phyloP scores from a whole-genome alignment of 2,113 vertebrate species.

The Balaenoptera acutorostrata region DNA sequence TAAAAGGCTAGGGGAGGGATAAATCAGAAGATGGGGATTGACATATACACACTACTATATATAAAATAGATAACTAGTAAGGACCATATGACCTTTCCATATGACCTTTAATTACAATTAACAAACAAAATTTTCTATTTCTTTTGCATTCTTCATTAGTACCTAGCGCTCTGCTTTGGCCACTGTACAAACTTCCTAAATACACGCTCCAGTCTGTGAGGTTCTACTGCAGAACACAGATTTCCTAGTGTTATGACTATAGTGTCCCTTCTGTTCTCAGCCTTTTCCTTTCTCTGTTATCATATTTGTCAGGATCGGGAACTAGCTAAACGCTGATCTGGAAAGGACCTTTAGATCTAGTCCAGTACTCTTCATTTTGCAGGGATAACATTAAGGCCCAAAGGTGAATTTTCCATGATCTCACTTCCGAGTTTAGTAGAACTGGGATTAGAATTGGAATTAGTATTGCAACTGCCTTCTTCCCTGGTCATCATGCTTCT shows the following conservation, averaged over 20 bases:
- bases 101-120: neutral
- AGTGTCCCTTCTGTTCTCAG: neutral
- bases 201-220: neutral
- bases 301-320: neutral
- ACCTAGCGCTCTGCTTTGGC: neutral
- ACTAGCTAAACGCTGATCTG: neutral
- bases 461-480: neutral
- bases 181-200: neutral
- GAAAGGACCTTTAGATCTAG: neutral
- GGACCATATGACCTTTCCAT: too few species aligned
- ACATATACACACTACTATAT: too few species aligned
- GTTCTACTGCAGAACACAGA: neutral
- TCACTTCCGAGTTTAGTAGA: neutral
- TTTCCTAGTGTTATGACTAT: neutral
- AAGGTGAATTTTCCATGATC: neutral
- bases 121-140: neutral
- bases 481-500: neutral
- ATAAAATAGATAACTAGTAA: too few species aligned
- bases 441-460: neutral
- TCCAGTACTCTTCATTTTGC: neutral
- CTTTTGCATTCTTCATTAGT: neutral
- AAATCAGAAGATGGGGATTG: too few species aligned
- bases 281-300: neutral
- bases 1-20: neutral
- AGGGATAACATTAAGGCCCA: neutral